Evolutionary conservation across 2,113 vertebrate species (phyloP).

Genomic region (Alethe diademata): DNA sequence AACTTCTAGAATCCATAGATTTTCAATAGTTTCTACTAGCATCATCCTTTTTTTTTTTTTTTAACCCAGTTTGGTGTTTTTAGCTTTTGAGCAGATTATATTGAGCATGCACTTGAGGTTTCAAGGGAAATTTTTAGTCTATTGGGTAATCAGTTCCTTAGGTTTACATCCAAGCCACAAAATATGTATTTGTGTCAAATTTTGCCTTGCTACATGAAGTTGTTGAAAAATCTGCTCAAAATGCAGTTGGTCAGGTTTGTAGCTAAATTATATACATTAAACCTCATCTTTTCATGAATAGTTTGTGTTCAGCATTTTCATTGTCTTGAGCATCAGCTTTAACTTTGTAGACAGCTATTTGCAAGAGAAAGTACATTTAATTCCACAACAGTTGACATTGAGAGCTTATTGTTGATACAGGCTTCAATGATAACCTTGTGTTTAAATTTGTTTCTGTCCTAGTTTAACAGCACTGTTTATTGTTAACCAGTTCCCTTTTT

Average conservation of each 20-base stretch:
- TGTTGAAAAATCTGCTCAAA: constrained; percentile 21
- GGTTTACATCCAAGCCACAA: constrained; percentile 59
- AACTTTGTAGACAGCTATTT: background rate
- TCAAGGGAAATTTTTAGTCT: constrained; percentile 48
- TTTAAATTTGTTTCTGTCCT: constrained; percentile 2
- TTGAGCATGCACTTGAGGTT: constrained; percentile 18
- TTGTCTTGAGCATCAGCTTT: background rate
- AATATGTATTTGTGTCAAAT: constrained; percentile 45
- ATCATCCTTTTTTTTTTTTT: background rate
- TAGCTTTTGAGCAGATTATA: background rate
- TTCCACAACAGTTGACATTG: background rate
- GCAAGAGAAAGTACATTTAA: background rate
- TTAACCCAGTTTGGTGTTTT: background rate
- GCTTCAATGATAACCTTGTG: constrained; percentile 22
- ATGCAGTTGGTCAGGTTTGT: constrained; percentile 16
- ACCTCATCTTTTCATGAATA: background rate
- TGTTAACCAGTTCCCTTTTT: constrained; percentile 62
- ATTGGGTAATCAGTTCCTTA: constrained; percentile 35
- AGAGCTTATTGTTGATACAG: background rate
- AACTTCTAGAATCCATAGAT: background rate
- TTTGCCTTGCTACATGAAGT: constrained; percentile 33
- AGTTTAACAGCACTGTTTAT: constrained; percentile 35
- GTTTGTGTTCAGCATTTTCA: background rate
- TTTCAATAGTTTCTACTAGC: background rate
- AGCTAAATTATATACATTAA: constrained; percentile 12